phyloP scores from a whole-genome alignment of 2,113 vertebrate species.

The Protomyctophum bolini region DNA sequence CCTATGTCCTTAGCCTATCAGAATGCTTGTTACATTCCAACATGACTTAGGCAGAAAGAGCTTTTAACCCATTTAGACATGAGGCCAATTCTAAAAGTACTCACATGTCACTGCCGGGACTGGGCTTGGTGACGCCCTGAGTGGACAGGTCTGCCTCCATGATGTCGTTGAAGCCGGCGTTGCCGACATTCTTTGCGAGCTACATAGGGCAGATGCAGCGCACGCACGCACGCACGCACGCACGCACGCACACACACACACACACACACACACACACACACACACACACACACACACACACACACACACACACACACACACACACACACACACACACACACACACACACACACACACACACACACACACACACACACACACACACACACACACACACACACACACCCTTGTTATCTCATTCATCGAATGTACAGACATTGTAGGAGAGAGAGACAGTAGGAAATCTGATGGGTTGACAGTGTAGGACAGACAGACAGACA shows the following conservation, averaged over 20 bases:
- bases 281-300: not conserved
- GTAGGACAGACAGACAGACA: too few species aligned
- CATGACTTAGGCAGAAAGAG: too few species aligned
- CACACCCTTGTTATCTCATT: not conserved
- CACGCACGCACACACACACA: not conserved
- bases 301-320: not conserved
- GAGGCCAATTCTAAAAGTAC: constrained; percentile 44
- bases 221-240: too few species aligned
- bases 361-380: not conserved
- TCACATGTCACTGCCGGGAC: constrained; percentile 92
- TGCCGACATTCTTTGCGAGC: constrained; percentile 97
- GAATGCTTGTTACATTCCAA: too few species aligned
- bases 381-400: not conserved
- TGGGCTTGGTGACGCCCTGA: constrained; percentile 85
- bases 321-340: not conserved
- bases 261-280: not conserved
- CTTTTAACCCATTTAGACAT: too few species aligned
- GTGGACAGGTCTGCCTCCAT: constrained; percentile 89
- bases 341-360: not conserved
- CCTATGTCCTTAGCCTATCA: too few species aligned
- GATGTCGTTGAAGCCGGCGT: constrained; percentile 94
- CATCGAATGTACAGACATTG: too few species aligned
- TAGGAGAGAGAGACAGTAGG: too few species aligned
- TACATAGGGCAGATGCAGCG: constrained; percentile 43
- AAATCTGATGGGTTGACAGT: too few species aligned